Conservation (phyloP, 2,113 vertebrate genomes). For the Crotophaga sulcirostris region DNA sequence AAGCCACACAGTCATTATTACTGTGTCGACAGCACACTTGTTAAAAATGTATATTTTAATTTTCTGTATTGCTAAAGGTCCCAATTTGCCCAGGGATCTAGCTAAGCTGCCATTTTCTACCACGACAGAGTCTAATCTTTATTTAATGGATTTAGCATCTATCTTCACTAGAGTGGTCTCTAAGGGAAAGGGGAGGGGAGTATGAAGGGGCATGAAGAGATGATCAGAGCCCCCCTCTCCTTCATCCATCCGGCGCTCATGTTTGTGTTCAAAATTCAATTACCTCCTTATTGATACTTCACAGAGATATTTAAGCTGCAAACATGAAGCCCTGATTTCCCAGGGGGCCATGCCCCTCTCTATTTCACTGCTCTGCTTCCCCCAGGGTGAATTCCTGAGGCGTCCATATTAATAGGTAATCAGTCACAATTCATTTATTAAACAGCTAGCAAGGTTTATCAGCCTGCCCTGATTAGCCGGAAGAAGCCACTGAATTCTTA, state of each 20-base stretch:
- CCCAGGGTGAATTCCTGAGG: constrained; percentile 93
- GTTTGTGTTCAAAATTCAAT: constrained; percentile 99
- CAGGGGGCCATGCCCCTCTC: constrained; percentile 97
- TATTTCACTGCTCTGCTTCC: constrained; percentile 94
- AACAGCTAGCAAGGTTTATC: constrained; percentile 98
- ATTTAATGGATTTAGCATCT: constrained; percentile 99
- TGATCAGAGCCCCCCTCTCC: constrained; percentile 81
- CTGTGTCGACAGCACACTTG: constrained; percentile 74
- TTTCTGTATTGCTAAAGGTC: constrained; percentile 81
- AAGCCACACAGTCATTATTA: constrained; percentile 66
- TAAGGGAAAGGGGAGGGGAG: constrained; percentile 80
- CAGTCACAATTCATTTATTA: constrained; percentile 99
- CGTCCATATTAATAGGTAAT: constrained; percentile 99
- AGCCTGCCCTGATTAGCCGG: constrained; percentile 95
- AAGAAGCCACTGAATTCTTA: constrained; percentile 98
- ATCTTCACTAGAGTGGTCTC: constrained; percentile 91
- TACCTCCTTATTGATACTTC: constrained; percentile 99
- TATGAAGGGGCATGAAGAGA: constrained; percentile 81
- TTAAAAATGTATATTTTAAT: constrained; percentile 89
- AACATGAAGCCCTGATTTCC: constrained; percentile 99
- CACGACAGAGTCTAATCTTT: constrained; percentile 95
- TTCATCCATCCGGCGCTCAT: constrained; percentile 93
- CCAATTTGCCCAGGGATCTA: constrained; percentile 80
- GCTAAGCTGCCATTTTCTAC: constrained; percentile 88
- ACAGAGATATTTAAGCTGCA: constrained; percentile 99